A percentile compares a stretch with the other conserved stretches of the same genome.
phyloP scores from a whole-genome alignment of 2,113 vertebrate genomes.

The Planiliza haematocheilus region DNA sequence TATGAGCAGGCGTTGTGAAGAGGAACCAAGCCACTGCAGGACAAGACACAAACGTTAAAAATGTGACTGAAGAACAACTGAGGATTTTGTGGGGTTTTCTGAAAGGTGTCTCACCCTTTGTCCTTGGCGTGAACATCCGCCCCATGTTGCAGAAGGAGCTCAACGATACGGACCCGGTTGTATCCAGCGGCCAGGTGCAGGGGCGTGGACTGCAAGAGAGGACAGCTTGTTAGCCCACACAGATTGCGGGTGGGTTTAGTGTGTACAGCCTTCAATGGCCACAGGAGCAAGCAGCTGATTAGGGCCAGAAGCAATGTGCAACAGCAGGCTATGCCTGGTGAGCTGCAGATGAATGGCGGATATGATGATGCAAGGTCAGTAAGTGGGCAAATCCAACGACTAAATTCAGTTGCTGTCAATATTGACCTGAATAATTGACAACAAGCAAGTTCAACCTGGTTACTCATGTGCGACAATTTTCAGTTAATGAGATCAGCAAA shows the following conservation, averaged over 20 bases:
- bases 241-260: not conserved
- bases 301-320: slow-evolving; percentile 71
- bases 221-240: slow-evolving; percentile 38
- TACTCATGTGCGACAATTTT: slow-evolving; percentile 22
- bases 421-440: slow-evolving; percentile 27
- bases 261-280: slow-evolving; percentile 54
- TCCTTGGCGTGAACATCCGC: slow-evolving; percentile 98
- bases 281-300: slow-evolving; percentile 72
- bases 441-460: slow-evolving; percentile 21
- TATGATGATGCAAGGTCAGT: slow-evolving; percentile 62
- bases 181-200: slow-evolving; percentile 97
- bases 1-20: slow-evolving; percentile 99
- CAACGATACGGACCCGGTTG: slow-evolving; percentile 97
- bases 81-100: no score
- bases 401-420: slow-evolving; percentile 29
- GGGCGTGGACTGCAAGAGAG: slow-evolving; percentile 91
- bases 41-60: slow-evolving; percentile 15
- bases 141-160: slow-evolving; percentile 97
- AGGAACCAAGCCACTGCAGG: slow-evolving; percentile 93
- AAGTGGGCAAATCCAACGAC: slow-evolving; percentile 31
- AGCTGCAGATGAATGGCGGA: slow-evolving; percentile 69
- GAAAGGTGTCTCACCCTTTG: slow-evolving; percentile 88
- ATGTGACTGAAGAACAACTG: not conserved
- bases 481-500: not conserved
- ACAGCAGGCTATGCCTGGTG: slow-evolving; percentile 64